Evolutionary conservation across 2,797 vertebrate genomes (phyloP).

Genomic region (Bothrops alternatus): DNA sequence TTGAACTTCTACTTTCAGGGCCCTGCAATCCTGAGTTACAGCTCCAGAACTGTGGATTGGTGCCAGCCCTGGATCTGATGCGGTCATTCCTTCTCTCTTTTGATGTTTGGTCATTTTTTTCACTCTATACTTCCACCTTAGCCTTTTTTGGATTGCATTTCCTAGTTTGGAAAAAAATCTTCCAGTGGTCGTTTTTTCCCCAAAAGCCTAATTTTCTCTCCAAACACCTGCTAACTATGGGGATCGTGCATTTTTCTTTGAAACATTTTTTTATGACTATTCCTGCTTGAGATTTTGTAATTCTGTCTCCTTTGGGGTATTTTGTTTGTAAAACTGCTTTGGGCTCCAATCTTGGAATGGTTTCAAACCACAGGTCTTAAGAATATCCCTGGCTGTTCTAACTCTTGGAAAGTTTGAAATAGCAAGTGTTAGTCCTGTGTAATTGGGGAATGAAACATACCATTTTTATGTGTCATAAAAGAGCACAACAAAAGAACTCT

Average conservation of each 20-base stretch:
- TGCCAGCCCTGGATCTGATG: neutral
- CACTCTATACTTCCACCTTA: neutral
- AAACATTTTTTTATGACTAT: neutral
- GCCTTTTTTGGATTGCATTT: neutral
- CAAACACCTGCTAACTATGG: neutral
- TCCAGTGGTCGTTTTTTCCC: neutral
- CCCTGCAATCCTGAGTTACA: neutral
- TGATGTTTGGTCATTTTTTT: neutral
- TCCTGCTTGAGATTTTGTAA: neutral
- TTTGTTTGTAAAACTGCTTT: conserved; percentile 1
- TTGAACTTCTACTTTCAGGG: neutral
- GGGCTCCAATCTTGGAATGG: conserved; percentile 1
- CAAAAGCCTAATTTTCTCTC: neutral
- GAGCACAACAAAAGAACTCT: neutral
- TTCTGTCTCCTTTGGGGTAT: neutral
- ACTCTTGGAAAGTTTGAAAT: neutral
- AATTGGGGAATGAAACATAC: neutral
- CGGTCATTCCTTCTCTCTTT: neutral
- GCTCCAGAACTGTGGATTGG: neutral
- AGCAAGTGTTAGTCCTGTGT: neutral
- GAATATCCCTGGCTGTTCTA: neutral
- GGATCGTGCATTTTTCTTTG: neutral
- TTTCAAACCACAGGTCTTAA: conserved; percentile 17
- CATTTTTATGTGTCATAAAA: neutral
- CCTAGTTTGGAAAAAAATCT: neutral